Base-by-base conservation (phyloP, 1,140 invertebrate genomes). In the Papilio glaucus region DNA sequence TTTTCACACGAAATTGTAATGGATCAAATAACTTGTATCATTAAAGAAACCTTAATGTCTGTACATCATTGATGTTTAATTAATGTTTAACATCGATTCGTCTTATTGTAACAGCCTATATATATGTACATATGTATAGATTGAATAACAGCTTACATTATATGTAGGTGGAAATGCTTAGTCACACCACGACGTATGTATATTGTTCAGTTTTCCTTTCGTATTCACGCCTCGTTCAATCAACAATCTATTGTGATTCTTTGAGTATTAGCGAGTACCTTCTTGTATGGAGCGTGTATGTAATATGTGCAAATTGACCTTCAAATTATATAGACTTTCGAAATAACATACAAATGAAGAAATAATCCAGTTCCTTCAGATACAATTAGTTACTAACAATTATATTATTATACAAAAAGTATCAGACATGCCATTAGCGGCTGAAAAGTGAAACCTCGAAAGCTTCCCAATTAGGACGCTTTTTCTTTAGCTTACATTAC, bases 201-300 rank as follows among this genome's bases (percentile, higher is more conserved):
- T 63, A 63, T 63, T 63, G 61, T 38, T 39, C 10, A 18, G 33
- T 63, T 63, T 63, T 33, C 61, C 33, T 38, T 63, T 63, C 61
- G 61, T 24, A 63, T 63, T 63, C 61, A 39, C 33, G 33, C 6
- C 61, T 15, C 37, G 61, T 38, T 10, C 18, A 39, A 33, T 63
- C 15, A 53, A 33, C 29, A 33, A 53, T 53, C 33, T 63, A 38
- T 63, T 63, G 61, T 63, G 61, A 38, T 38, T 18, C 61, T 62
- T 63, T 63, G 39, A 39, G 61, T 63, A 39, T 63, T 39, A 38
- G 37, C 33, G 15, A 0, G 9, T 63, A 63, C 61, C n/a, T n/a
- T n/a, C n/a, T 24, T 53, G 49, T 53, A 53, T 12, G 49, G 49
- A 53, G 3, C 18, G 21, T 53, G 21, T 24, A 21, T 53, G 49